A percentile compares a stretch with the other conserved stretches of the same genome.
Evolutionary conservation across 2,888 invertebrate genomes (phyloP).

Genomic region (Acanthosoma haemorrhoidale): DNA sequence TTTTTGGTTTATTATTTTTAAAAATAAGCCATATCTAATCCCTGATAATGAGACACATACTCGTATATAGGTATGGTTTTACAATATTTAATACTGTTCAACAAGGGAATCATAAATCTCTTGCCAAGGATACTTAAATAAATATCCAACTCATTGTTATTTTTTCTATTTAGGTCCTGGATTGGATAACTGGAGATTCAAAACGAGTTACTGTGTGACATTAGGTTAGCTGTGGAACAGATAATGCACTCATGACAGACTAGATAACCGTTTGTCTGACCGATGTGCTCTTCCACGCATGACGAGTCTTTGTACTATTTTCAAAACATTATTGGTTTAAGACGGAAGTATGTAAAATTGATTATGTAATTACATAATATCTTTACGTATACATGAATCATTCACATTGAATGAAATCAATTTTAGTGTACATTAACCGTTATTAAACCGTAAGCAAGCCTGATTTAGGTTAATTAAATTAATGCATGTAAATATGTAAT

Average conservation of each 20-base stretch:
- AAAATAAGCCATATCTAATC: too few species aligned
- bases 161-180: constrained; percentile 58
- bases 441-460: not conserved
- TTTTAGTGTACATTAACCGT: not conserved
- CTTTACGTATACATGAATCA: not conserved
- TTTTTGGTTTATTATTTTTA: too few species aligned
- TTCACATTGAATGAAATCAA: constrained; percentile 25
- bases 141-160: not conserved
- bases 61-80: too few species aligned
- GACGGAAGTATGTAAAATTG: not conserved
- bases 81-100: too few species aligned
- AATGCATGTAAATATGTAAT: not conserved
- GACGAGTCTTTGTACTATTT: not conserved
- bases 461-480: constrained; percentile 8
- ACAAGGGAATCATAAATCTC: too few species aligned
- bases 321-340: not conserved
- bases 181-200: constrained; percentile 74
- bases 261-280: not conserved
- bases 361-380: not conserved
- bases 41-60: too few species aligned
- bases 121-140: too few species aligned
- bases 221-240: not conserved
- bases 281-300: not conserved
- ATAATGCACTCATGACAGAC: not conserved
- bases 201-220: constrained; percentile 75